These are phyloP conservation scores for Chymomyza costata DNA, from an alignment of 1,140 invertebrate species.

Conservation along the genomic window DNA sequence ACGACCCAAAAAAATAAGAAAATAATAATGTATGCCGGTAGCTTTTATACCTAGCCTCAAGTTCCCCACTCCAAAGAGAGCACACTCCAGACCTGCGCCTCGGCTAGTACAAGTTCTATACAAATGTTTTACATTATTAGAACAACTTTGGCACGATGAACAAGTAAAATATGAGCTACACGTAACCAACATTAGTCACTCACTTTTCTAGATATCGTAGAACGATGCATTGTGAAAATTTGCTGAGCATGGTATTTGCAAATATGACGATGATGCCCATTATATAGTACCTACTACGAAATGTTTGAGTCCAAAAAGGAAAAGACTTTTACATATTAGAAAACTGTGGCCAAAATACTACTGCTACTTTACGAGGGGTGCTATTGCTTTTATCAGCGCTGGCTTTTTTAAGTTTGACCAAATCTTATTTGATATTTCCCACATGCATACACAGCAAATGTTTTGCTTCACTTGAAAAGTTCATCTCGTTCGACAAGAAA, in stretches of 20 bases:
- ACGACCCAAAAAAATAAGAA: constrained; percentile 58
- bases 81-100: constrained; percentile 19
- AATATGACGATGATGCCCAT: constrained; percentile 19
- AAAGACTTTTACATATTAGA: constrained; percentile 52
- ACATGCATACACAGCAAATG: too few species aligned
- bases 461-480: too few species aligned
- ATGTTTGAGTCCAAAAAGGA: constrained; percentile 25
- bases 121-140: constrained; percentile 68
- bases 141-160: constrained; percentile 10
- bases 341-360: constrained; percentile 23
- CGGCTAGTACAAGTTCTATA: constrained; percentile 33
- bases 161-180: constrained; percentile 34
- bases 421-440: too few species aligned
- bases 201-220: constrained; percentile 32
- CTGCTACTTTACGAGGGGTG: too few species aligned
- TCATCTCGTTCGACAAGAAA: too few species aligned
- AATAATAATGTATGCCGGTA: too few species aligned
- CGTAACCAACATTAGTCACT: constrained; percentile 67
- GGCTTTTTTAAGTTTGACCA: too few species aligned
- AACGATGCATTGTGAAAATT: constrained; percentile 38
- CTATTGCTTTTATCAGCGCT: too few species aligned
- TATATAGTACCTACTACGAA: too few species aligned
- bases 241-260: constrained; percentile 39
- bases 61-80: too few species aligned
- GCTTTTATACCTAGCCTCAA: too few species aligned